Evolutionary conservation across 1,140 invertebrate species (phyloP), one percentile per base, ranked within the genome.

Genomic region (Bombus haemorrhoidalis): DNA sequence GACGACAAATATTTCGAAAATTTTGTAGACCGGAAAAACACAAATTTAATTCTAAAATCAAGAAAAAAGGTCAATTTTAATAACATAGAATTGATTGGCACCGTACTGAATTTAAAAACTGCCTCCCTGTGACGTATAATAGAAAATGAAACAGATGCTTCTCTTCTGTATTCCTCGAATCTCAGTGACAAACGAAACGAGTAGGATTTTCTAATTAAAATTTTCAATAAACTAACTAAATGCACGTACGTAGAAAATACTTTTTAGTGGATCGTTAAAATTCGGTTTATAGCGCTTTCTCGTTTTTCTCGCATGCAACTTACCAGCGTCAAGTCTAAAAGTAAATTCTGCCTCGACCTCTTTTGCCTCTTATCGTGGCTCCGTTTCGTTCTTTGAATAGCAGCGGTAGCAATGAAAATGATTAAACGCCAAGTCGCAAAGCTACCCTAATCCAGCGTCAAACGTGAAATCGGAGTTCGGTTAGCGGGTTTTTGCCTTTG

Each of bases 341-440:
- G 37, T 80, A 79, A 53, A 53, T 53, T 53, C 47, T 53, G 6
- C 47, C 47, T 22, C 47, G 47, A 53, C 47, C 47, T 53, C 47
- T 76, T 69, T 73, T 32, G 10, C 34, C 32, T 78, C 28, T 84
- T 83, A 43, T 47, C 69, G 41, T 64, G 39, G 8, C 68, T 83
- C 25, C 82, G 37, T 57, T 64, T 25, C 77, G 39, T 66, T 57
- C 86, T 78, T 64, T 83, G 34, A 82, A 82, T 59, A 37, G 82
- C 74, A 69, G 80, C 66, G 83, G 1, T 1, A 53, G 47, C 86
- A 78, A 89, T 88, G 86, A 87, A 88, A 88, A 89, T 88, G 83
- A 88, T 94, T 94, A 93, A 94, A 87, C 92, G 90, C 86, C 84
- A 90, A 43, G 83, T 90, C 86, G 91, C 92, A 93, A 62, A 94